Evolutionary conservation across 2,113 vertebrate genomes (phyloP).

Genomic region (Ptyas mucosa): DNA sequence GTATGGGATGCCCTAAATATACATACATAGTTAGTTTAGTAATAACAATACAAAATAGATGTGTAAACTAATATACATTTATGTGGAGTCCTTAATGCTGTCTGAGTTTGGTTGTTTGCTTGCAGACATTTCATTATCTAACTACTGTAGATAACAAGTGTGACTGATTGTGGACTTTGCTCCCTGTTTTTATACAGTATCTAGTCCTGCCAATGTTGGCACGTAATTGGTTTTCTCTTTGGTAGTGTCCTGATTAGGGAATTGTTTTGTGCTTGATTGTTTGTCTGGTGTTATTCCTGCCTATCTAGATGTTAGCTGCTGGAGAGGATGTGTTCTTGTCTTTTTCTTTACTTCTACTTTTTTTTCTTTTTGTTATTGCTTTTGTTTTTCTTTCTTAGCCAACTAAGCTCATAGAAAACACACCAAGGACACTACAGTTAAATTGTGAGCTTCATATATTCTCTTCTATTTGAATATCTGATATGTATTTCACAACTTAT

Average conservation of each 20-base stretch:
- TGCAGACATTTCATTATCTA: background rate
- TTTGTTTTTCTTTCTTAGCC: too few species aligned
- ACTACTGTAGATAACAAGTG: background rate
- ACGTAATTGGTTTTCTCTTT: background rate
- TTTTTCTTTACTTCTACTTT: background rate
- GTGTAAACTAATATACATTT: background rate
- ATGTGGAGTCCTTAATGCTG: background rate
- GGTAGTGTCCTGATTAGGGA: background rate
- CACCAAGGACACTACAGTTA: background rate
- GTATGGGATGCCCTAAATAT: background rate
- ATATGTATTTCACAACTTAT: background rate
- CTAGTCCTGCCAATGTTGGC: background rate
- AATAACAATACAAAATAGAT: background rate
- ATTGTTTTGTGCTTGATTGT: background rate
- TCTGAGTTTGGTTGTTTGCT: background rate
- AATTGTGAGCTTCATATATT: background rate
- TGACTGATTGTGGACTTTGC: background rate
- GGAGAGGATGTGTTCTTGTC: background rate
- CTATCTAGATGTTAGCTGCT: background rate
- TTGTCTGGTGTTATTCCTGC: background rate
- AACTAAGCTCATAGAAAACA: background rate
- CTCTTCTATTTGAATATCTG: background rate
- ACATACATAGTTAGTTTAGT: background rate
- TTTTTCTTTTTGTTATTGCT: too few species aligned
- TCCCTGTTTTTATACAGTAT: background rate